phyloP scores from a whole-genome alignment of 2,113 vertebrate species.

The Hippocampus comes region DNA sequence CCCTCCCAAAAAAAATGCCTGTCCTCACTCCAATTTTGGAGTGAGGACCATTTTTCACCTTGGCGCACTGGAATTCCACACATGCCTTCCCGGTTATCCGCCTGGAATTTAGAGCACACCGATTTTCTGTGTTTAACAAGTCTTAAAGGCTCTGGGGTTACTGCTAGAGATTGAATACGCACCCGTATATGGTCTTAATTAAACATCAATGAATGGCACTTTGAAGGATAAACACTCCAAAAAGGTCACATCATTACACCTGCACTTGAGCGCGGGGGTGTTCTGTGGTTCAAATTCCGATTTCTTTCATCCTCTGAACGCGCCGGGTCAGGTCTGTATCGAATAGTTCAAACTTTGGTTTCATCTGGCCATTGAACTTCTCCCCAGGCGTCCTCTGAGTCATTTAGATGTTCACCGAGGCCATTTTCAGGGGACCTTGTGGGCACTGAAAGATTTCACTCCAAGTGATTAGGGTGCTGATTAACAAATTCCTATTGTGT shows the following conservation, averaged over 20 bases:
- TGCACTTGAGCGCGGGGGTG: background rate
- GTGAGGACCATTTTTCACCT: slow-evolving; percentile 14
- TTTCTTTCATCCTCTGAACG: too few species aligned
- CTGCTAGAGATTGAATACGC: background rate
- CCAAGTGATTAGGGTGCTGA: too few species aligned
- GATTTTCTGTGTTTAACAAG: background rate
- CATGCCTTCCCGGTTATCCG: slow-evolving; percentile 17
- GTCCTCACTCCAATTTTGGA: slow-evolving; percentile 8
- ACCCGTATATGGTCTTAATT: background rate
- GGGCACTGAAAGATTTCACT: too few species aligned
- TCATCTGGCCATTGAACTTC: too few species aligned
- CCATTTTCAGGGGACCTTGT: too few species aligned
- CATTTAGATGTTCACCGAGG: too few species aligned
- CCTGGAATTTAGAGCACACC: background rate
- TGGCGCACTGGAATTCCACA: slow-evolving; percentile 20
- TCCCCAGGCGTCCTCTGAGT: too few species aligned
- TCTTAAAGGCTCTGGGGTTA: background rate
- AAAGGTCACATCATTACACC: too few species aligned
- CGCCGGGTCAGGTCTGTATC: too few species aligned
- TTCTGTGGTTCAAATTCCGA: background rate
- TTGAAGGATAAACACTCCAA: too few species aligned
- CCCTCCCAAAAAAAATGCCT: background rate
- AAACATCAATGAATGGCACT: background rate
- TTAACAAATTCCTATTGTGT: background rate
- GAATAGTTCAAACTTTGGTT: too few species aligned